Percentiles rank a stretch among this genome's conserved stretches.
Evolutionary conservation across 2,797 vertebrate genomes (phyloP).

Genomic region (Neoniphon sammara): DNA sequence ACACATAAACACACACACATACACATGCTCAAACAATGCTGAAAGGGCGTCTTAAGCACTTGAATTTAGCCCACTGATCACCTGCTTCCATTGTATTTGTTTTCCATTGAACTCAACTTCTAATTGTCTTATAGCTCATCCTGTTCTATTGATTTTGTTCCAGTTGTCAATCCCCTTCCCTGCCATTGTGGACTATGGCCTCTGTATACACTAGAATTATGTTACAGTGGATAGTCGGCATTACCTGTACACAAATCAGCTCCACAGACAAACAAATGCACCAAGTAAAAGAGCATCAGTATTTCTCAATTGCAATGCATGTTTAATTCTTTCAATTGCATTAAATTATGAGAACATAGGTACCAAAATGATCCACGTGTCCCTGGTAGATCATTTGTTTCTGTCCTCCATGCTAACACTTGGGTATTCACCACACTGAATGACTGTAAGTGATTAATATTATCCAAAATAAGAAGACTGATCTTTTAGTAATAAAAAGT

Average conservation of each 20-base stretch:
- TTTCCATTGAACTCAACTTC: constrained; percentile 1
- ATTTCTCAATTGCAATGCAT: constrained; percentile 23
- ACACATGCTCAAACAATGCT: constrained; percentile 1
- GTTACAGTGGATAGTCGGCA: constrained; percentile 1
- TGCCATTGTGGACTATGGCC: constrained; percentile 46
- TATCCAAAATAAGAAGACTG: too few relatives aligned
- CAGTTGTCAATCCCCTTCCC: constrained; percentile 46
- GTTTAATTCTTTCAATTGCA: neutral
- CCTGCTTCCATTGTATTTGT: neutral
- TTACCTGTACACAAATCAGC: constrained; percentile 28
- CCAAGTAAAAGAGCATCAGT: neutral
- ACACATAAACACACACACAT: constrained; percentile 7
- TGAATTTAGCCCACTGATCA: neutral
- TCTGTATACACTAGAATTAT: constrained; percentile 2
- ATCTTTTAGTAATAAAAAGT: too few relatives aligned
- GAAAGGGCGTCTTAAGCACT: neutral
- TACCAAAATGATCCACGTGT: too few relatives aligned
- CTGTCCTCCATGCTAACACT: too few relatives aligned
- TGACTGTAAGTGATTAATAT: too few relatives aligned
- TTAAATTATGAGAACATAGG: too few relatives aligned
- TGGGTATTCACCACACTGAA: too few relatives aligned
- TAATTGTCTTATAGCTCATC: constrained; percentile 16
- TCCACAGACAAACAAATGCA: constrained; percentile 27
- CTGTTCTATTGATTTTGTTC: constrained; percentile 43
- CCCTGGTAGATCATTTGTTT: too few relatives aligned